Conservation (phyloP, 2,113 vertebrate genomes). For the Centropus unirufus region DNA sequence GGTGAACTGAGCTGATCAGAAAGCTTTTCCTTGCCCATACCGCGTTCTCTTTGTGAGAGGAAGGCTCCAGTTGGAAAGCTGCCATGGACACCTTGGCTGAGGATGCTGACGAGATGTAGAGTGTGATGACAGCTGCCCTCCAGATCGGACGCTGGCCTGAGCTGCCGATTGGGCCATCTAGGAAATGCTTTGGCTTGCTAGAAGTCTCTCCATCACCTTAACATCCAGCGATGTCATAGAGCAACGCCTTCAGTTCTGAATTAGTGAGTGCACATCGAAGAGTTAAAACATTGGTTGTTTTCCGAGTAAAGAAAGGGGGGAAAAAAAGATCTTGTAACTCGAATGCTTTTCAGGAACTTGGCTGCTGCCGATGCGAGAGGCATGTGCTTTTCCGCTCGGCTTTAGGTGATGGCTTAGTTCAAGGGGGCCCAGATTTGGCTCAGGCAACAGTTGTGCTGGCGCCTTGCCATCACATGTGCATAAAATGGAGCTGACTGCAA, state of each 20-base stretch:
- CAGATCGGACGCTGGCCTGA: not conserved
- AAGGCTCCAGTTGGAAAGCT: conserved; percentile 38
- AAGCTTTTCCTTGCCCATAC: not conserved
- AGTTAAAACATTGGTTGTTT: not conserved
- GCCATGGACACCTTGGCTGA: conserved; percentile 34
- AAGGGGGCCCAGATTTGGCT: conserved; percentile 70
- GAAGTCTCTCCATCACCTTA: not conserved
- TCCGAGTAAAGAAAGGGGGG: not conserved
- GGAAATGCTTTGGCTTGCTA: not conserved
- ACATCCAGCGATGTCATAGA: not conserved
- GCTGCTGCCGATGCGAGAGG: conserved; percentile 16
- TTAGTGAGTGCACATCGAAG: not conserved
- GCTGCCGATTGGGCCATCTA: not conserved
- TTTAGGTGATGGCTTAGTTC: conserved; percentile 67
- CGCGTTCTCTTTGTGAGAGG: not conserved
- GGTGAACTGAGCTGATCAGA: not conserved
- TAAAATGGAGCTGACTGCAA: conserved; percentile 66
- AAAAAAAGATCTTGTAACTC: not conserved
- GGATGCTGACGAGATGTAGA: not conserved
- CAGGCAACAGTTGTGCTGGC: conserved; percentile 60
- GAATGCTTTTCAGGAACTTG: conserved; percentile 73
- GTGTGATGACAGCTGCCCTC: not conserved
- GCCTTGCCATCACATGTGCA: conserved; percentile 38
- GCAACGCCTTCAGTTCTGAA: not conserved
- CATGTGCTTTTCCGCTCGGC: conserved; percentile 57